Base-by-base conservation (phyloP, 35 echinoderm and acorn worm species). In the Diadema setosum region DNA sequence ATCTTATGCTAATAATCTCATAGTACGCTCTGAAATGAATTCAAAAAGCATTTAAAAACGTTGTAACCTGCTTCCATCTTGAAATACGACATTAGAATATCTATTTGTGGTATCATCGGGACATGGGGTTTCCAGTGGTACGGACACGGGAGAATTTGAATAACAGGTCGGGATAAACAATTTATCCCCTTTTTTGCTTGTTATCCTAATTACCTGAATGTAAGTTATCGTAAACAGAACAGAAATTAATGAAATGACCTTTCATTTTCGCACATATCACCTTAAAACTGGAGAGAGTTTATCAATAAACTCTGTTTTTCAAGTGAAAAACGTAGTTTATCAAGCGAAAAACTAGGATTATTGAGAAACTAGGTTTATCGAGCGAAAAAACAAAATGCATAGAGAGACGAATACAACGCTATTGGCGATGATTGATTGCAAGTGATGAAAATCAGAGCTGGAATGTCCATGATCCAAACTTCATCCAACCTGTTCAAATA, bases 1-100 rank as follows among this genome's bases (percentile, higher is more conserved):
- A 65, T 65, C 60, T 65, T 18, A 65, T 65, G 23, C 5, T 65
- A 14, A 65, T 65, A 65, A 11, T 52, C 9, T 11, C 9, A 52
- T 52, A 52, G 48, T 11, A 52, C 48, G n/a, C 48, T 52, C 48
- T 52, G 60, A 65, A 65, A 65, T 65, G 60, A 65, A 65, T 65
- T 65, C 60, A 65, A 65, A 65, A 65, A 65, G 60, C 60, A 65
- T 65, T 65, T 65, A 65, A 65, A 65, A 65, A 65, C 60, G 6
- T 9, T 18, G 11, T 26, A 65, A 27, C 60, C 6, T 65, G 6
- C 6, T 65, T 65, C 60, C 60, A 65, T 65, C 60, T 65, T 65
- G 26, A 65, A 65, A 18, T 65, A 26, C 60, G 60, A 65, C 60
- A 65, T 11, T 65, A 65, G 60, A 26, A 65, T 65, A 65, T 24